phyloP scores from a whole-genome alignment of 2,113 vertebrate genomes.

The Rhizomys pruinosus region DNA sequence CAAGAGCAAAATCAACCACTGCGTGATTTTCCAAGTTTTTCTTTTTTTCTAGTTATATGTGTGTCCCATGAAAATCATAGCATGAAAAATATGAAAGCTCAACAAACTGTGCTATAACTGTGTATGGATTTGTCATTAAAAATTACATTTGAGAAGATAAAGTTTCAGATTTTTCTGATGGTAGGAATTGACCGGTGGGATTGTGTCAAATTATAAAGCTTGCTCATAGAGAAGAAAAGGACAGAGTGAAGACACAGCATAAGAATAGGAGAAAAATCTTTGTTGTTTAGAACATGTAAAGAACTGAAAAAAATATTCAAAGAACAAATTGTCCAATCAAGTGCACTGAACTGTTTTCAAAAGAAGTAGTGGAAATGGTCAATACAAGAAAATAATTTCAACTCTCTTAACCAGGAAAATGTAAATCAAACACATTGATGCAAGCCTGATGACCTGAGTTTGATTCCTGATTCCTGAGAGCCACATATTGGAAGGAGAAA shows the following conservation, averaged over 20 bases:
- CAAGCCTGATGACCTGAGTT: background rate
- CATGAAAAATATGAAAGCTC: background rate
- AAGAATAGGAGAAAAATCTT: background rate
- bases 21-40: slow-evolving; percentile 17
- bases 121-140: background rate
- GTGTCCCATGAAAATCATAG: background rate
- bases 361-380: background rate
- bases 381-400: background rate
- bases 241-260: background rate
- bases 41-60: background rate
- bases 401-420: background rate
- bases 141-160: background rate
- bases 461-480: background rate
- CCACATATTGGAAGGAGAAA: background rate
- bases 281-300: background rate
- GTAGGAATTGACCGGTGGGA: background rate
- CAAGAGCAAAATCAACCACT: background rate
- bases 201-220: background rate
- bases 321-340: background rate
- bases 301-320: background rate
- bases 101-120: background rate
- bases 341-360: background rate
- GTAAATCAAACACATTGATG: background rate
- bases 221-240: background rate
- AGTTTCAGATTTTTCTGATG: background rate